phyloP scores from a whole-genome alignment of 30 jellyfish, hydroid and myxozoan species.

The Aurelia sp. region DNA sequence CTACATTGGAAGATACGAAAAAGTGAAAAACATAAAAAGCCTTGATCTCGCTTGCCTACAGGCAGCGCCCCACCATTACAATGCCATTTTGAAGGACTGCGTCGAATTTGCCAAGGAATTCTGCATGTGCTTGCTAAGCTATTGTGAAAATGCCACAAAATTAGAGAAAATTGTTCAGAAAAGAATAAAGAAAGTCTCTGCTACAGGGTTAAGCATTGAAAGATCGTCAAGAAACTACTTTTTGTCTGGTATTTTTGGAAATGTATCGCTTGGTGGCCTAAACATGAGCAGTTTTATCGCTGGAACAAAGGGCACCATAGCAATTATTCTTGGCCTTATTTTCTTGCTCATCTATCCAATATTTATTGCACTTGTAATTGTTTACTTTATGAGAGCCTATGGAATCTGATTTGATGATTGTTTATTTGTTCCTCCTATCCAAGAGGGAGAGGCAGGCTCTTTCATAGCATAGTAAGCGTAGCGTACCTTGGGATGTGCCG shows the following conservation, averaged over 20 bases:
- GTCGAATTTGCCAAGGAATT: constrained; percentile 63
- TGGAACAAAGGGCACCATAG: constrained; percentile 16
- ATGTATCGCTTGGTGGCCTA: constrained; percentile 43
- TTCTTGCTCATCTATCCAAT: constrained; percentile 19
- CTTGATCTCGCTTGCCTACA: constrained; percentile 41
- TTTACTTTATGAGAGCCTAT: neutral
- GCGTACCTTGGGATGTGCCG: too few species aligned
- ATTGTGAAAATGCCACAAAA: constrained; percentile 16
- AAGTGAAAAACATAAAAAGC: constrained; percentile 27
- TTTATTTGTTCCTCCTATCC: too few species aligned
- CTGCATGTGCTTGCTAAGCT: constrained; percentile 43
- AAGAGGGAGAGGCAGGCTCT: too few species aligned
- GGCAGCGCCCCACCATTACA: constrained; percentile 58
- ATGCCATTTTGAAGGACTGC: constrained; percentile 59
- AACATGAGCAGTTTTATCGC: constrained; percentile 41
- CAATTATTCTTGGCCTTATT: neutral
- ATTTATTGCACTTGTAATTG: constrained; percentile 8
- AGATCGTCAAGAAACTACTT: constrained; percentile 38
- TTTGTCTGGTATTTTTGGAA: constrained; percentile 42
- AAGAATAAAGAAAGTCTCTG: constrained; percentile 24
- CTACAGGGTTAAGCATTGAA: constrained; percentile 61
- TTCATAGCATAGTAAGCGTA: too few species aligned
- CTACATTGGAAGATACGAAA: constrained; percentile 43
- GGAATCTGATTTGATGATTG: neutral
- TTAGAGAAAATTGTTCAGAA: constrained; percentile 20